Conservation (phyloP, 2,888 invertebrate species). For the Sclerodermus sp. region DNA sequence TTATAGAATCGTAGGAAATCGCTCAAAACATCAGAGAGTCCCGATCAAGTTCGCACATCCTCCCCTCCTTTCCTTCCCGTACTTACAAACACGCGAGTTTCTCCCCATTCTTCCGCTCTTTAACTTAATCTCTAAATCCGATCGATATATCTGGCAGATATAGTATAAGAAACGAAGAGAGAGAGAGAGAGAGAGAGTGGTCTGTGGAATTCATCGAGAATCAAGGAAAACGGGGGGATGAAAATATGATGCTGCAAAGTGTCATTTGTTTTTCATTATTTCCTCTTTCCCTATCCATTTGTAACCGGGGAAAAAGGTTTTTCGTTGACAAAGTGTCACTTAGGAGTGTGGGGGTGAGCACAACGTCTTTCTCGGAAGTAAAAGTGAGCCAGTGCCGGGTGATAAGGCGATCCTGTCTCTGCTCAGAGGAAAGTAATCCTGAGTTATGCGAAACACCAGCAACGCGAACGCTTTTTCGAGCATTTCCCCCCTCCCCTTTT, state of each 20-base stretch:
- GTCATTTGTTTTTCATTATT: slow-evolving; percentile 1
- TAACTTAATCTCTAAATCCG: too few species aligned
- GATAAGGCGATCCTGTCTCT: slow-evolving; percentile 36
- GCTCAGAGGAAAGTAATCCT: slow-evolving; percentile 30
- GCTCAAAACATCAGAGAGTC: too few species aligned
- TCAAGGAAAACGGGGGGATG: slow-evolving; percentile 2
- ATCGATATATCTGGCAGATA: too few species aligned
- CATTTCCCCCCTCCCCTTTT: too few species aligned
- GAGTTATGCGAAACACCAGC: slow-evolving; percentile 30
- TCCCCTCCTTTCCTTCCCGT: too few species aligned
- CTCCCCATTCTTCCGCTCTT: too few species aligned
- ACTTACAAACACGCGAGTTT: too few species aligned
- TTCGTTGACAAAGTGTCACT: slow-evolving; percentile 21
- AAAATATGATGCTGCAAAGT: not conserved
- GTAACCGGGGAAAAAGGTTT: slow-evolving; percentile 6
- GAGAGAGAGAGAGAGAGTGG: not conserved
- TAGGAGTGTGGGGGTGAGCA: slow-evolving; percentile 10
- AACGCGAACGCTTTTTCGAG: not conserved
- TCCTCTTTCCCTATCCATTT: not conserved
- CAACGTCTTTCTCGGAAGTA: slow-evolving; percentile 16
- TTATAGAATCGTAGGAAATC: too few species aligned
- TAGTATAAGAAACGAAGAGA: not conserved
- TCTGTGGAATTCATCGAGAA: too few species aligned
- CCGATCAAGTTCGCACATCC: too few species aligned
- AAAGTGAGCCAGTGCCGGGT: slow-evolving; percentile 20